phyloP scores from a whole-genome alignment of 2,888 invertebrate species.

The Xanthorhoe spadicearia region DNA sequence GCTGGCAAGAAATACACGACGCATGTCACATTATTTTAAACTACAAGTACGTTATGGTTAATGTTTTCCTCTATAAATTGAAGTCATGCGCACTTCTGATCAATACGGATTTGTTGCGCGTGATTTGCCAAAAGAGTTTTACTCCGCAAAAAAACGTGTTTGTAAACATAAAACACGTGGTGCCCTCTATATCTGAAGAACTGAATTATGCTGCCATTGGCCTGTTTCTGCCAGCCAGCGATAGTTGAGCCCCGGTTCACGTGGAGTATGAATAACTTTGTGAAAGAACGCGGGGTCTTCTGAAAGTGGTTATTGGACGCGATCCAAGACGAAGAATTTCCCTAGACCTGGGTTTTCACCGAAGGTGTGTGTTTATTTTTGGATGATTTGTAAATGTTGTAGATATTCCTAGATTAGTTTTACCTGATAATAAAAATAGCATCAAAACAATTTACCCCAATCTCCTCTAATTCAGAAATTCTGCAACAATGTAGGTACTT shows the following conservation, averaged over 20 bases:
- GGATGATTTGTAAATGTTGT: constrained; percentile 2
- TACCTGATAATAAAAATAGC: neutral
- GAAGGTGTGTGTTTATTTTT: constrained; percentile 22
- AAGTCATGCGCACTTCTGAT: neutral
- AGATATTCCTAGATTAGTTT: neutral
- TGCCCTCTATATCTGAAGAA: constrained; percentile 37
- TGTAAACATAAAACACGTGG: constrained; percentile 42
- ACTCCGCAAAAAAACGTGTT: constrained; percentile 34
- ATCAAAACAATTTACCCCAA: neutral
- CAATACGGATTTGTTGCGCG: constrained; percentile 6
- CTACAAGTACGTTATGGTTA: neutral
- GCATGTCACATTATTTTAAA: neutral
- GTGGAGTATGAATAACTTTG: constrained; percentile 6
- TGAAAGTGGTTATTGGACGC: constrained; percentile 23
- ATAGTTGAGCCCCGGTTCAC: neutral
- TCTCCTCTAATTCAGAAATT: neutral
- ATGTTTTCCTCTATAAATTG: neutral
- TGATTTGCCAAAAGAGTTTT: constrained; percentile 22
- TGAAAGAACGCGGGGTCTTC: neutral
- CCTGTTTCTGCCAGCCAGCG: constrained; percentile 15
- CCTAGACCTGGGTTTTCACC: constrained; percentile 8
- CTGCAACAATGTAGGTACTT: neutral
- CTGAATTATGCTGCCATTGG: constrained; percentile 31
- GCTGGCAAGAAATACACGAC: neutral
- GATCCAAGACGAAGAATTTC: constrained; percentile 26